A percentile compares a stretch with the other conserved stretches of the same genome.
phyloP scores from a whole-genome alignment of 2,113 vertebrate species.

The Lagopus leucura region DNA sequence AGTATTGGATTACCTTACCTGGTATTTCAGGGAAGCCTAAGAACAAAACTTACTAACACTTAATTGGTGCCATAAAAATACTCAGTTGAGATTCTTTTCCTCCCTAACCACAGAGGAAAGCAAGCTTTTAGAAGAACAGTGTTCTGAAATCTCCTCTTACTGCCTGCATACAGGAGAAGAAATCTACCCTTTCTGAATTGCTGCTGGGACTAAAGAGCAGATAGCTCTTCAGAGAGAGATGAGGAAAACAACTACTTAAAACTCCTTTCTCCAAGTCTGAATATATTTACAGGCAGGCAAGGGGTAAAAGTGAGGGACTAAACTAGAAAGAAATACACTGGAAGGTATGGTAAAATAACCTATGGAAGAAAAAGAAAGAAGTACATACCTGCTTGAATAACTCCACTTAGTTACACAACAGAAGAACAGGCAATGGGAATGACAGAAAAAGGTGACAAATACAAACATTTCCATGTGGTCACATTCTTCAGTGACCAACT shows the following conservation, averaged over 20 bases:
- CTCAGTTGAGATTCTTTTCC: background rate
- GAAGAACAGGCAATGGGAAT: background rate
- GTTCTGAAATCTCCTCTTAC: conserved; percentile 13
- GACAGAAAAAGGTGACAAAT: background rate
- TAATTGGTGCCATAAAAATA: conserved; percentile 29
- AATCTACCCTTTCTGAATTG: background rate
- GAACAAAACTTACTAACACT: background rate
- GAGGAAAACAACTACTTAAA: background rate
- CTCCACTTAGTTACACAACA: background rate
- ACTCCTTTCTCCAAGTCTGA: background rate
- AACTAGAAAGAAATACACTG: background rate
- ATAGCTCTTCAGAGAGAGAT: background rate
- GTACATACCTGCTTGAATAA: background rate
- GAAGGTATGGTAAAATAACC: background rate
- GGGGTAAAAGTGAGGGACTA: background rate
- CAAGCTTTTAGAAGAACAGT: conserved; percentile 30
- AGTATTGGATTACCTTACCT: background rate
- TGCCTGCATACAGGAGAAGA: background rate
- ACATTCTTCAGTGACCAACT: background rate
- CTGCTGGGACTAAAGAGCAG: conserved; percentile 26
- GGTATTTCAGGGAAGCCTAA: background rate
- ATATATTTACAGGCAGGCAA: rapidly evolving
- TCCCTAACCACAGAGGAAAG: background rate
- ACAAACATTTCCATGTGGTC: background rate
- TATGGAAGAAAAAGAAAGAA: background rate